These are phyloP conservation scores for Hydrozoanthus tunicans DNA, from an alignment of 64 coral and sea anemone genomes.

Conservation along the genomic window DNA sequence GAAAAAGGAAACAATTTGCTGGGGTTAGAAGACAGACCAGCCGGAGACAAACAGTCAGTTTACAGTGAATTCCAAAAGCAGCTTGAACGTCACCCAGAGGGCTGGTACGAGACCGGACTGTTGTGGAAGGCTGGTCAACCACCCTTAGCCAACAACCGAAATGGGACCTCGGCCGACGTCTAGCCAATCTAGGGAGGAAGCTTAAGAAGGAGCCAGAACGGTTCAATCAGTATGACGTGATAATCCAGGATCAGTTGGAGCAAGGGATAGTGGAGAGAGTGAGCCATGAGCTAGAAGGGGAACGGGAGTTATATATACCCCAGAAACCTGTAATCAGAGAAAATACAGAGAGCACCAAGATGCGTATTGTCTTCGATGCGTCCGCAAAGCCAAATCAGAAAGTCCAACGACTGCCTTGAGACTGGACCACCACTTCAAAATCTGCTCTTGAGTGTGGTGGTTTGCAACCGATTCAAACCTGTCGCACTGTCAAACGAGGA, in stretches of 20 bases:
- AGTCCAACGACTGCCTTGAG: neutral
- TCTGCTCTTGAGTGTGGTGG: constrained; percentile 5
- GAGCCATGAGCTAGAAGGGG: neutral
- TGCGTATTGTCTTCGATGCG: constrained; percentile 48
- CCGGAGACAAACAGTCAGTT: constrained; percentile 9
- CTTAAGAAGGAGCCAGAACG: constrained; percentile 2
- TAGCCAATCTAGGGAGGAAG: constrained; percentile 43
- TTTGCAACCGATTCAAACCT: neutral
- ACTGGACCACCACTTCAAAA: constrained; percentile 18
- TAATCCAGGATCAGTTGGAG: constrained; percentile 31
- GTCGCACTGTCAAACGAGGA: neutral
- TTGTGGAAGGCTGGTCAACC: constrained; percentile 27
- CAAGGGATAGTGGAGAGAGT: constrained; percentile 50
- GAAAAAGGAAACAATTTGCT: neutral
- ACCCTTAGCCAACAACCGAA: constrained; percentile 32
- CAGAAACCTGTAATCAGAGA: constrained; percentile 44
- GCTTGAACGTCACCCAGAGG: constrained; percentile 5
- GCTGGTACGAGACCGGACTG: constrained; percentile 37
- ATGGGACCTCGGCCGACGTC: neutral
- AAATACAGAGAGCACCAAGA: constrained; percentile 33
- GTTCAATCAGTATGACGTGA: constrained; percentile 1
- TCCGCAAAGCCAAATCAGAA: neutral
- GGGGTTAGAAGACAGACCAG: constrained; percentile 42
- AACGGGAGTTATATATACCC: constrained; percentile 51
- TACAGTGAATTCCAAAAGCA: constrained; percentile 57